Percentiles rank a stretch among this genome's conserved stretches.
Evolutionary conservation across 2,797 vertebrate species (phyloP).

Genomic region (Sebastes ruberrimus): DNA sequence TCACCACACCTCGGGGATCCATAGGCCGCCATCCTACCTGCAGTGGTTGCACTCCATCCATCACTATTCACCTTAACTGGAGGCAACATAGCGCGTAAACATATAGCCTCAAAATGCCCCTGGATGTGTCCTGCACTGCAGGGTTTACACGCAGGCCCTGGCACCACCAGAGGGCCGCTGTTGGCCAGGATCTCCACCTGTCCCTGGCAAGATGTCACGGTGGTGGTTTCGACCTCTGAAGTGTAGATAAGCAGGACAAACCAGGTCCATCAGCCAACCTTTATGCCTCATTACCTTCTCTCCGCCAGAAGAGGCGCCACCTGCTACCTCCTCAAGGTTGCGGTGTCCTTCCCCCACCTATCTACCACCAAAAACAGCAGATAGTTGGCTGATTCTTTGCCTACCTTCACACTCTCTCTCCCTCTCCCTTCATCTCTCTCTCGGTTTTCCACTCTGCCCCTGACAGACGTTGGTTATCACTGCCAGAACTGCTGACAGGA

Average conservation of each 20-base stretch:
- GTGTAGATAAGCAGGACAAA: slow-evolving; percentile 59
- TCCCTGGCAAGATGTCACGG: slow-evolving; percentile 35
- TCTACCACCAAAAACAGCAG: slow-evolving; percentile 43
- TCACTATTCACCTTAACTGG: background rate
- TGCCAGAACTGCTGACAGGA: slow-evolving; percentile 71
- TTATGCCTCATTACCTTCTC: slow-evolving; percentile 59
- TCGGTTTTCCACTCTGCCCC: slow-evolving; percentile 23
- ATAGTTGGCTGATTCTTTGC: slow-evolving; percentile 26
- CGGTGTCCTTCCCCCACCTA: slow-evolving; percentile 43
- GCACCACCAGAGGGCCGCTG: background rate
- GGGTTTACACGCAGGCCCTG: background rate
- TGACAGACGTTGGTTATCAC: slow-evolving; percentile 53
- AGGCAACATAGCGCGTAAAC: background rate
- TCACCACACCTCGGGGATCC: background rate
- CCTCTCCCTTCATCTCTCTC: background rate
- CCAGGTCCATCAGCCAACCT: slow-evolving; percentile 47
- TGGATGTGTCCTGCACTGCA: background rate
- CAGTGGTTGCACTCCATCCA: background rate
- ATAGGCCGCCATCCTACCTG: background rate
- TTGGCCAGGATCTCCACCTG: slow-evolving; percentile 28
- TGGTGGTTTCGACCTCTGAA: slow-evolving; percentile 43
- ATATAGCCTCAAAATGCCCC: background rate
- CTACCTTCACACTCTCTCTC: slow-evolving; percentile 4
- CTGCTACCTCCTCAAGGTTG: slow-evolving; percentile 72
- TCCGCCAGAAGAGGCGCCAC: slow-evolving; percentile 67